A percentile compares a stretch with the other conserved stretches of the same genome.
Evolutionary conservation across 2,888 invertebrate species (phyloP).

Genomic region (Pseudoips prasinana): DNA sequence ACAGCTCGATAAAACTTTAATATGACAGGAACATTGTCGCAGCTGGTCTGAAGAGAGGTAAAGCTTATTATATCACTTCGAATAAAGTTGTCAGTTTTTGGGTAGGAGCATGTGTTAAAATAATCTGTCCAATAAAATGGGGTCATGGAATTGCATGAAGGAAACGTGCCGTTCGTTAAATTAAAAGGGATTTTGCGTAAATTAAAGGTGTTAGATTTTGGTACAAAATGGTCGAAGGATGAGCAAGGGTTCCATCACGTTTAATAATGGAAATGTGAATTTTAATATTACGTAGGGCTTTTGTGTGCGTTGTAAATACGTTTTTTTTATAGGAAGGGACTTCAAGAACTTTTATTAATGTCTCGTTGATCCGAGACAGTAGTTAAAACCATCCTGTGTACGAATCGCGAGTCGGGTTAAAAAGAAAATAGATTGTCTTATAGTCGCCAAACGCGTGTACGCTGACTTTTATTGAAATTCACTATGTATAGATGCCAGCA

Average conservation of each 20-base stretch:
- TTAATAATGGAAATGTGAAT: constrained; percentile 34
- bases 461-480: no score
- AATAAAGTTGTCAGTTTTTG: constrained; percentile 43
- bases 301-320: constrained; percentile 25
- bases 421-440: no score
- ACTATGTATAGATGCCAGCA: no score
- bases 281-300: constrained; percentile 25
- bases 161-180: constrained; percentile 60
- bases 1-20: constrained; percentile 26
- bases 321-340: no score
- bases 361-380: no score
- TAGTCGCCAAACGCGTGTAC: no score
- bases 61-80: constrained; percentile 41
- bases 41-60: constrained; percentile 30
- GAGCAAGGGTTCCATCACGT: constrained; percentile 21
- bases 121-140: constrained; percentile 56
- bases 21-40: constrained; percentile 34
- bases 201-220: constrained; percentile 63
- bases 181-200: constrained; percentile 64
- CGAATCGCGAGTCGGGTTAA: no score
- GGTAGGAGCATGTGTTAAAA: constrained; percentile 46
- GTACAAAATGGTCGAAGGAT: constrained; percentile 36
- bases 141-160: constrained; percentile 39
- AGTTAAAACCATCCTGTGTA: no score
- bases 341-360: no score